Conservation (phyloP, 1,140 invertebrate species). For the Drosophila triauraria region DNA sequence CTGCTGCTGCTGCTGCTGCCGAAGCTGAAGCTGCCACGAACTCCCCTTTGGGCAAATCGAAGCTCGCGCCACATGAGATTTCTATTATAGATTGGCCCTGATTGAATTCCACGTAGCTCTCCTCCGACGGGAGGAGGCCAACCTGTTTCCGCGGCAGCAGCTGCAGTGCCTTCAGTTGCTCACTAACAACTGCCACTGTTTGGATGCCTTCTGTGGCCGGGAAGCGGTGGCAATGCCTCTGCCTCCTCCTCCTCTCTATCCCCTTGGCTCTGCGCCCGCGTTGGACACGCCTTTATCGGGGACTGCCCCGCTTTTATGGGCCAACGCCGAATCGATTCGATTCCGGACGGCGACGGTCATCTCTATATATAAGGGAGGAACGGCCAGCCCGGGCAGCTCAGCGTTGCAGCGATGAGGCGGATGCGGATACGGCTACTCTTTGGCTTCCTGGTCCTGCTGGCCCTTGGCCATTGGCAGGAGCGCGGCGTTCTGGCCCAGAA, state of each 20-base stretch:
- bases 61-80: conserved; percentile 78
- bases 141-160: conserved; percentile 65
- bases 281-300: conserved; percentile 60
- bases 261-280: background rate
- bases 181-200: conserved; percentile 61
- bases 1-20: conserved; percentile 25
- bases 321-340: conserved; percentile 60
- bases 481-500: conserved; percentile 56
- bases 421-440: conserved; percentile 56
- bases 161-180: conserved; percentile 19
- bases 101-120: conserved; percentile 75
- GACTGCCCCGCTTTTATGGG: conserved; percentile 26
- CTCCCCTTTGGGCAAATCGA: conserved; percentile 50
- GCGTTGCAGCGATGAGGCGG: conserved; percentile 51
- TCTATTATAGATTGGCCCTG: conserved; percentile 83
- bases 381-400: conserved; percentile 47
- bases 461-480: conserved; percentile 45
- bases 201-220: background rate
- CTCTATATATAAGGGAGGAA: conserved; percentile 79
- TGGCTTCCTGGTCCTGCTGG: conserved; percentile 46
- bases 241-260: background rate
- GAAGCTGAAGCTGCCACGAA: conserved; percentile 12
- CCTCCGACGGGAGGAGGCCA: conserved; percentile 29
- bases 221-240: conserved; percentile 1
- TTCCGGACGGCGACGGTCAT: conserved; percentile 48